A percentile compares a stretch with the other conserved stretches of the same genome.
Evolutionary conservation across 2,113 vertebrate species (phyloP).

Genomic region (Mungos mungo): DNA sequence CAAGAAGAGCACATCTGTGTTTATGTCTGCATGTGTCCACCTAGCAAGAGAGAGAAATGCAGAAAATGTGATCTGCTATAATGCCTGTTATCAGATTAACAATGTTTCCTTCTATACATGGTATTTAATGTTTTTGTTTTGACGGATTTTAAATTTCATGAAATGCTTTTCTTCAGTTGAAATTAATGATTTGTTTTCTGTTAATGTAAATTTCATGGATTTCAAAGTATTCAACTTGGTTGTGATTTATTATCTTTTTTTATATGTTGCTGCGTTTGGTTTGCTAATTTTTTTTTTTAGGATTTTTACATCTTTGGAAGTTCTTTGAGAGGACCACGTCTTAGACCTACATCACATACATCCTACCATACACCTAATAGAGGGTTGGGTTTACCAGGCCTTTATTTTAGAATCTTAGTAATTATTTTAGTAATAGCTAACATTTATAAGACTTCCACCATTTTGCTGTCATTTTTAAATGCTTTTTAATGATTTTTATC

Average conservation of each 20-base stretch:
- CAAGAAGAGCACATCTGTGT: neutral
- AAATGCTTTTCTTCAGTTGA: neutral
- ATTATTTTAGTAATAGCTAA: neutral
- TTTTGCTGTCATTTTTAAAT: neutral
- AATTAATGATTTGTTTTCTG: neutral
- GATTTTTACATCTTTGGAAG: conserved; percentile 8
- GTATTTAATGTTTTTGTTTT: neutral
- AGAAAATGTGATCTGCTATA: neutral
- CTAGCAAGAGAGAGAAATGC: neutral
- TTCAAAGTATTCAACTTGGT: neutral
- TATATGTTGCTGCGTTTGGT: neutral
- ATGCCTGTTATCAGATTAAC: neutral
- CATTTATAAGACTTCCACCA: neutral
- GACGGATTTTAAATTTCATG: neutral
- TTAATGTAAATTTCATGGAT: neutral
- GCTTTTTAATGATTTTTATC: neutral
- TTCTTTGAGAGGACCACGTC: neutral
- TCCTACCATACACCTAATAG: neutral
- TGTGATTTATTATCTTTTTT: neutral
- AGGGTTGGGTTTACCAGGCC: neutral
- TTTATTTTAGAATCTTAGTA: neutral
- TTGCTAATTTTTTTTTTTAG: neutral
- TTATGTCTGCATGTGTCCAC: neutral
- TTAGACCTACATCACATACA: neutral
- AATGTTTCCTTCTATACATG: neutral